Conservation (phyloP, 2,113 vertebrate genomes). For the Pelodiscus sinensis region DNA sequence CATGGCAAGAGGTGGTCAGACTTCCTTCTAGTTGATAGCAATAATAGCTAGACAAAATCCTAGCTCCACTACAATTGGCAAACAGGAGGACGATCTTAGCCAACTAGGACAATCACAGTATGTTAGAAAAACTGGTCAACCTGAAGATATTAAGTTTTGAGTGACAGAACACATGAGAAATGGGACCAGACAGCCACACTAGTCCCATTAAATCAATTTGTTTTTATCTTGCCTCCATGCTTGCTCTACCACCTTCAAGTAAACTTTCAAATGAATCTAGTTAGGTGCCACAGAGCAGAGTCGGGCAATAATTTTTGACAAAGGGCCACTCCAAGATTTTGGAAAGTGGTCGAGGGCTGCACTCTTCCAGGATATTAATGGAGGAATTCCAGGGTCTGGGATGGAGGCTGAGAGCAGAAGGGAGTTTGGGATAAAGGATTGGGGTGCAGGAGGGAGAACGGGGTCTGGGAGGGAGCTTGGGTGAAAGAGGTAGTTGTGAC, state of each 20-base stretch:
- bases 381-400: too few relatives aligned
- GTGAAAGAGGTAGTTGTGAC: too few relatives aligned
- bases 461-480: too few relatives aligned
- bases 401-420: too few relatives aligned
- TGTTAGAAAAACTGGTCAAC: neutral
- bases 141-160: neutral
- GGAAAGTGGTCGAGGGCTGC: too few relatives aligned
- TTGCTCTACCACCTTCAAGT: neutral
- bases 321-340: too few relatives aligned
- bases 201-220: neutral
- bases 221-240: neutral
- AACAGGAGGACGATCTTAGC: neutral
- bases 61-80: neutral
- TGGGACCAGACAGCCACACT: neutral
- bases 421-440: too few relatives aligned
- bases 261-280: neutral
- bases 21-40: neutral
- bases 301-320: too few relatives aligned
- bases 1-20: neutral
- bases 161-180: neutral
- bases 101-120: neutral
- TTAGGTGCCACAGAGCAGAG: neutral
- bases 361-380: too few relatives aligned
- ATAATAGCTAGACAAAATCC: neutral
- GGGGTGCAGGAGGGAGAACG: too few relatives aligned